phyloP scores from a whole-genome alignment of 2,113 vertebrate genomes.

The Mormyrus iriodes region DNA sequence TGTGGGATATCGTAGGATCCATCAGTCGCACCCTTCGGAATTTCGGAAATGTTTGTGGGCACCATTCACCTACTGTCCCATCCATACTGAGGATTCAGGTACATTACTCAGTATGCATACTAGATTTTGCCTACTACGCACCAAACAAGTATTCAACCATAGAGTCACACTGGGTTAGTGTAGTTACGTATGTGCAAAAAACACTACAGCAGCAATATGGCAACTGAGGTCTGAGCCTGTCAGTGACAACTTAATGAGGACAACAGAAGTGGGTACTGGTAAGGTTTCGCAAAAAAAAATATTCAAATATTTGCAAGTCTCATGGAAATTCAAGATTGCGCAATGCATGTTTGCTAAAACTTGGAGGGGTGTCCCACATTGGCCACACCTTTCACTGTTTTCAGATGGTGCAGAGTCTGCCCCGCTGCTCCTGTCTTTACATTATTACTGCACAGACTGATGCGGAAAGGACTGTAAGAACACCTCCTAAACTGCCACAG shows the following conservation, averaged over 20 bases:
- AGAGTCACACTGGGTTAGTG: neutral
- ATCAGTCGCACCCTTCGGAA: neutral
- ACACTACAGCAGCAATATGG: neutral
- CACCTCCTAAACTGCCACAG: neutral
- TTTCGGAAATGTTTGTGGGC: neutral
- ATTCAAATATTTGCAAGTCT: neutral
- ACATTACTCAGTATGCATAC: neutral
- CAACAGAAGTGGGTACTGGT: neutral
- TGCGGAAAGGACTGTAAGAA: neutral
- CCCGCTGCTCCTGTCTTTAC: neutral
- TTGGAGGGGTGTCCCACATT: neutral
- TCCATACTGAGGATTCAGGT: neutral
- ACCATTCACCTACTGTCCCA: neutral
- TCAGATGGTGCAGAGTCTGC: neutral
- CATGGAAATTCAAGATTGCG: neutral
- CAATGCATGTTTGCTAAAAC: neutral
- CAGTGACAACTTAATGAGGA: neutral
- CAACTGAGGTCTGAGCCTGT: neutral
- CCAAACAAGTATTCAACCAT: neutral
- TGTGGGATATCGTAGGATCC: neutral
- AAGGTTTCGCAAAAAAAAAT: neutral
- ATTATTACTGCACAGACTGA: neutral
- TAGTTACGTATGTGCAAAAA: neutral
- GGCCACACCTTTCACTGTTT: neutral
- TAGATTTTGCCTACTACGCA: neutral